Evolutionary conservation across 2,888 invertebrate species (phyloP).

Genomic region (Ellobium chinense): DNA sequence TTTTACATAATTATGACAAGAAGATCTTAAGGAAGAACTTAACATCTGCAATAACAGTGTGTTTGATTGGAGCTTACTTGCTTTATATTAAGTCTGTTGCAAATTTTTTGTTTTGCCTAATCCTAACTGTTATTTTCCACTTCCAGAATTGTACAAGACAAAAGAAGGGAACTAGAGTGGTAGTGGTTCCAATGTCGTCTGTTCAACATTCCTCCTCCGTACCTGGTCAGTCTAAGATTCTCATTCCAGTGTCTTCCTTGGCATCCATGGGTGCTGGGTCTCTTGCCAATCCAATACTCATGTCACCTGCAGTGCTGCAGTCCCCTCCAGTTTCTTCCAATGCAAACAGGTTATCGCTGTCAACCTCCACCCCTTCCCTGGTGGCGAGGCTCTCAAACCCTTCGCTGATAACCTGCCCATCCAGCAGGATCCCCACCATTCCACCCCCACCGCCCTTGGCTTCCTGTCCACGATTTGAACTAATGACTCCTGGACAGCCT

Average conservation of each 20-base stretch:
- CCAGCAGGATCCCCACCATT: background rate
- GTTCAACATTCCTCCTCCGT: too few relatives aligned
- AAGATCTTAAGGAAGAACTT: too few relatives aligned
- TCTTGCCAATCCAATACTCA: background rate
- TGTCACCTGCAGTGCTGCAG: background rate
- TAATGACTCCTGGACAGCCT: background rate
- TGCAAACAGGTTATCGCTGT: background rate
- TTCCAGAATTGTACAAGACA: background rate
- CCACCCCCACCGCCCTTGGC: slow-evolving; percentile 40
- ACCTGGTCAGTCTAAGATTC: too few relatives aligned
- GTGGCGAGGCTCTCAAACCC: background rate
- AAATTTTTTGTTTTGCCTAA: too few relatives aligned
- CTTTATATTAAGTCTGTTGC: too few relatives aligned
- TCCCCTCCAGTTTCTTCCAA: background rate
- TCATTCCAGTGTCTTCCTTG: too few relatives aligned
- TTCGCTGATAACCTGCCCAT: background rate
- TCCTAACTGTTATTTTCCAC: too few relatives aligned
- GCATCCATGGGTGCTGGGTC: background rate
- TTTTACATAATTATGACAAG: too few relatives aligned
- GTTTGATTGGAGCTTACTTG: too few relatives aligned
- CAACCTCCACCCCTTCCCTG: background rate
- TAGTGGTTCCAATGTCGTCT: too few relatives aligned
- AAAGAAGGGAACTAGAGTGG: too few relatives aligned
- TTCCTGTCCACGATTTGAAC: slow-evolving; percentile 7
- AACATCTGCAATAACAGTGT: too few relatives aligned